Evolutionary conservation across 2,797 vertebrate species (phyloP).

Genomic region (Amblyraja radiata): DNA sequence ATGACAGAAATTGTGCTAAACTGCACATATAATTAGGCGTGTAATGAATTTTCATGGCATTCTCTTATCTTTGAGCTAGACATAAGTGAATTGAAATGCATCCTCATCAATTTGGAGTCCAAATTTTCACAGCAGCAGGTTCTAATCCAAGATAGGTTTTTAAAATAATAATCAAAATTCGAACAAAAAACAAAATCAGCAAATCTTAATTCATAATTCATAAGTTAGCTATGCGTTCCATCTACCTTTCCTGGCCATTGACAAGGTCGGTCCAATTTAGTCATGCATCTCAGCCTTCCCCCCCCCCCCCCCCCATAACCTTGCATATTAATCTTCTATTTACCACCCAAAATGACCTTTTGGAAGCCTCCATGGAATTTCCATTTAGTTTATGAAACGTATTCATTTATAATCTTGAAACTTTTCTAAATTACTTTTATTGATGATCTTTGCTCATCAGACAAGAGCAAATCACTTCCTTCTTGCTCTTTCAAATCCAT

Average conservation of each 20-base stretch:
- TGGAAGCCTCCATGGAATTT: neutral
- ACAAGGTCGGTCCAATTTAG: neutral
- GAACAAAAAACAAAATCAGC: neutral
- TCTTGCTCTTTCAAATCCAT: neutral
- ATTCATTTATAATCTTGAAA: too few species aligned
- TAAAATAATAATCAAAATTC: neutral
- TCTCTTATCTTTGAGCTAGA: neutral
- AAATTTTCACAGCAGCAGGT: neutral
- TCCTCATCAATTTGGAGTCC: neutral
- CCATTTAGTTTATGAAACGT: too few species aligned
- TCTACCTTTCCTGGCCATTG: neutral
- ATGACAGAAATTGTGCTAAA: neutral
- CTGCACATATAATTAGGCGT: neutral
- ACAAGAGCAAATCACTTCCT: neutral
- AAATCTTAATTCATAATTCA: neutral
- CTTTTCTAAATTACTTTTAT: neutral
- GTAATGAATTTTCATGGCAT: neutral
- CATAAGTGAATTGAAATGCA: neutral
- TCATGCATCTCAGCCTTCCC: too few species aligned
- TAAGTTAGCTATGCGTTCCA: neutral
- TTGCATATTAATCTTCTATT: neutral
- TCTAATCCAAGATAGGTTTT: neutral
- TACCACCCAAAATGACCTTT: neutral
- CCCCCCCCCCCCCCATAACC: neutral
- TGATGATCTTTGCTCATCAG: neutral